phyloP scores from a whole-genome alignment of 2,113 vertebrate genomes.

The Etheostoma spectabile region DNA sequence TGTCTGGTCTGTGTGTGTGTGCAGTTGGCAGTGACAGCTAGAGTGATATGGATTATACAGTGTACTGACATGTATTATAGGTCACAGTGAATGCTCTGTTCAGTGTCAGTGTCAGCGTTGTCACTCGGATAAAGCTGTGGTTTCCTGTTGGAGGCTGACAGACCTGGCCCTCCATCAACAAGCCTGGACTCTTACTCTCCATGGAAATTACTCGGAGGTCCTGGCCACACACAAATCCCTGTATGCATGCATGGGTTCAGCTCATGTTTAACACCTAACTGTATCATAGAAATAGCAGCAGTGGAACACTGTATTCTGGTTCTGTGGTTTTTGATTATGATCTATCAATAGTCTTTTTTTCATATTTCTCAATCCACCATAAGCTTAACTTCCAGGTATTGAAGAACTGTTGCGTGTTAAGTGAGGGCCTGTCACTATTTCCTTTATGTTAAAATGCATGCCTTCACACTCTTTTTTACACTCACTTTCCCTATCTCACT shows the following conservation, averaged over 20 bases:
- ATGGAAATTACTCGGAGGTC: slow-evolving; percentile 34
- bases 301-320: slow-evolving; percentile 9
- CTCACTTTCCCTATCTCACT: neutral
- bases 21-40: slow-evolving; percentile 59
- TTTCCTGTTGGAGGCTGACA: slow-evolving; percentile 67
- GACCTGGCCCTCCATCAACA: slow-evolving; percentile 49
- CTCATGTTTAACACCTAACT: slow-evolving; percentile 20
- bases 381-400: slow-evolving; percentile 18
- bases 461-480: neutral
- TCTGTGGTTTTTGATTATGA: neutral
- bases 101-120: slow-evolving; percentile 66
- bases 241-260: slow-evolving; percentile 13
- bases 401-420: slow-evolving; percentile 3
- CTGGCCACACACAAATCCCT: slow-evolving; percentile 24
- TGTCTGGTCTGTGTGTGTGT: slow-evolving; percentile 37
- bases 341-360: neutral
- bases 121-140: slow-evolving; percentile 70
- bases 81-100: slow-evolving; percentile 49
- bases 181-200: slow-evolving; percentile 47
- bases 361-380: neutral
- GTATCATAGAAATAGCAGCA: neutral
- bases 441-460: slow-evolving; percentile 12
- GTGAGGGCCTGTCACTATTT: neutral
- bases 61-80: slow-evolving; percentile 61
- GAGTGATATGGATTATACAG: slow-evolving; percentile 70